phyloP scores from a whole-genome alignment of 1,140 invertebrate genomes.

The Phthorimaea operculella region DNA sequence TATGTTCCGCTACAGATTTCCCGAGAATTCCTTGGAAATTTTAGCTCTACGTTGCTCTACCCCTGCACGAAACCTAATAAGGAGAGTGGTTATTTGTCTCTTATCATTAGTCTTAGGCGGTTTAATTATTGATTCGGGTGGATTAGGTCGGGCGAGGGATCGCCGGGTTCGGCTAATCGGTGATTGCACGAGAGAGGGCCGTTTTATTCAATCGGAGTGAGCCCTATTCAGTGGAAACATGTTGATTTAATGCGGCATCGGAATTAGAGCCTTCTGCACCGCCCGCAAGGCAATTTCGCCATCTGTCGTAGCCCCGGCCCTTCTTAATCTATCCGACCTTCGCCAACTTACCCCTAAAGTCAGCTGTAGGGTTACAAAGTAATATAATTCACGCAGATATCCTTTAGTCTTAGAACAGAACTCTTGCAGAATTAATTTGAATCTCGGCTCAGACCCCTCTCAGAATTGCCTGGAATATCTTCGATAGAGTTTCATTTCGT shows the following conservation, averaged over 20 bases:
- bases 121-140: slow-evolving; percentile 5
- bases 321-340: neutral
- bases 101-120: neutral
- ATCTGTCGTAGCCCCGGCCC: neutral
- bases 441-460: too few species aligned
- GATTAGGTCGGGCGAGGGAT: neutral
- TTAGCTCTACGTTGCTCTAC: too few species aligned
- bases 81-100: slow-evolving; percentile 1
- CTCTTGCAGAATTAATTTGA: neutral
- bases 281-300: neutral
- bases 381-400: too few species aligned
- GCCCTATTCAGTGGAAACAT: slow-evolving; percentile 1
- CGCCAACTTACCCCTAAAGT: neutral
- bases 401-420: neutral
- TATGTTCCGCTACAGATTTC: too few species aligned
- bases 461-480: too few species aligned
- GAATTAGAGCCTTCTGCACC: neutral
- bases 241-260: slow-evolving; percentile 1
- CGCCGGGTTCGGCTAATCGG: neutral
- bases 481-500: too few species aligned
- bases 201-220: slow-evolving; percentile 2
- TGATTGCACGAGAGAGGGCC: slow-evolving; percentile 4
- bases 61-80: neutral
- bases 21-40: too few species aligned
- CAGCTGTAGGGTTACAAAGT: neutral